Percentiles rank a stretch among this genome's conserved stretches.
Conservation (phyloP, 2,113 vertebrate genomes). For the Syngnathus scovelli region DNA sequence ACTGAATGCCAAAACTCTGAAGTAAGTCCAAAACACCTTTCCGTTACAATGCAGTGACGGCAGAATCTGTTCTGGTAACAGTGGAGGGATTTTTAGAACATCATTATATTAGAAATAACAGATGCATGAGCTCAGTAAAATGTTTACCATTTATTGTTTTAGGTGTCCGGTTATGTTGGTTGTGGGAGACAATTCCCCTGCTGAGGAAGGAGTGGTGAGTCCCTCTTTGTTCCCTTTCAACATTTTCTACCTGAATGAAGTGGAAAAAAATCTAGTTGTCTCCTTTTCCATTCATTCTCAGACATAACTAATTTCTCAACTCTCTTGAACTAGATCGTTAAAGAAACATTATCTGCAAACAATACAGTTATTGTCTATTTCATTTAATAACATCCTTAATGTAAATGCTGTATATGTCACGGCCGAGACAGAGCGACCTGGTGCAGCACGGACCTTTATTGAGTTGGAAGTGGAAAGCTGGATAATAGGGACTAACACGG, state of each 20-base stretch:
- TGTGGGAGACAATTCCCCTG: conserved; percentile 89
- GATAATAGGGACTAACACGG: too few species aligned
- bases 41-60: too few species aligned
- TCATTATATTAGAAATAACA: neutral
- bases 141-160: neutral
- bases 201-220: conserved; percentile 95
- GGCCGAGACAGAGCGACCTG: too few species aligned
- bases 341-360: neutral
- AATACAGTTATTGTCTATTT: too few species aligned
- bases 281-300: neutral
- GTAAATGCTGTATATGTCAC: too few species aligned
- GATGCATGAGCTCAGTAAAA: neutral
- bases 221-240: neutral
- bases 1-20: conserved; percentile 88
- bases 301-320: neutral
- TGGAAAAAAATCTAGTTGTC: neutral
- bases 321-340: neutral
- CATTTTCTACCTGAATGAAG: neutral
- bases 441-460: too few species aligned
- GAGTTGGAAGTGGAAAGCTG: too few species aligned
- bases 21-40: conserved; percentile 67
- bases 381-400: too few species aligned
- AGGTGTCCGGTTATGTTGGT: conserved; percentile 96
- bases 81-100: neutral
- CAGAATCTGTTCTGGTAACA: neutral